These are phyloP conservation scores for Epistrophella euchroma DNA, from an alignment of 2,888 invertebrate genomes.

Conservation along the genomic window DNA sequence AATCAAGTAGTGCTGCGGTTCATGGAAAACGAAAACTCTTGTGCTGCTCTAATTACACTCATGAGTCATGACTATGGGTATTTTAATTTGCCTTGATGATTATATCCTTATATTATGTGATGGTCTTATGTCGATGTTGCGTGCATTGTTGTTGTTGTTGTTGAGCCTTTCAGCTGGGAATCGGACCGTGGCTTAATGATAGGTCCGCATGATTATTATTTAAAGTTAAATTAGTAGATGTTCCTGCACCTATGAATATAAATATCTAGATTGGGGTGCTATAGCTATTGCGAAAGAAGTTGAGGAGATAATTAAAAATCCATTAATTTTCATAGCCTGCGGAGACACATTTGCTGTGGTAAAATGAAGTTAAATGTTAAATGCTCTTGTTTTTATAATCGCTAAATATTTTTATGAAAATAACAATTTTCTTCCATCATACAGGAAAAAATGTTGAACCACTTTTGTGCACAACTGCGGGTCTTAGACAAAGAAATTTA, in stretches of 20 bases:
- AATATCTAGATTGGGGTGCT: slow-evolving; percentile 6
- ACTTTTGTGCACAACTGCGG: no score
- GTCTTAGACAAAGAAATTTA: no score
- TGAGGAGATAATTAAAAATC: slow-evolving; percentile 69
- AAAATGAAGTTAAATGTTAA: background rate
- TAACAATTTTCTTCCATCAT: background rate
- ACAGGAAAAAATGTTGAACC: no score
- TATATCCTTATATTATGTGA: slow-evolving; percentile 69
- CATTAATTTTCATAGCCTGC: slow-evolving; percentile 59
- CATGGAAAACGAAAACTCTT: slow-evolving; percentile 13
- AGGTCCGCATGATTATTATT: slow-evolving; percentile 65
- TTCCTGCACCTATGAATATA: slow-evolving; percentile 49
- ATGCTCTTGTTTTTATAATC: background rate
- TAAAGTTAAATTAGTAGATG: slow-evolving; percentile 69
- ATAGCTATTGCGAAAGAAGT: slow-evolving; percentile 21
- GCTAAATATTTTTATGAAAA: background rate
- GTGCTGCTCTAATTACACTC: slow-evolving; percentile 66
- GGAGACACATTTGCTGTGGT: background rate
- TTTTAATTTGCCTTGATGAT: slow-evolving; percentile 65
- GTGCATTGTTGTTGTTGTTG: slow-evolving; percentile 41
- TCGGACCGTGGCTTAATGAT: slow-evolving; percentile 58
- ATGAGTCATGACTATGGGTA: slow-evolving; percentile 23
- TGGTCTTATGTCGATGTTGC: slow-evolving; percentile 60
- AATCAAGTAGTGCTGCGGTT: slow-evolving; percentile 57
- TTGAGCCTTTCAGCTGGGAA: slow-evolving; percentile 41